Evolutionary conservation across 2,888 invertebrate genomes (phyloP).

Genomic region (Polydesmus complanatus): DNA sequence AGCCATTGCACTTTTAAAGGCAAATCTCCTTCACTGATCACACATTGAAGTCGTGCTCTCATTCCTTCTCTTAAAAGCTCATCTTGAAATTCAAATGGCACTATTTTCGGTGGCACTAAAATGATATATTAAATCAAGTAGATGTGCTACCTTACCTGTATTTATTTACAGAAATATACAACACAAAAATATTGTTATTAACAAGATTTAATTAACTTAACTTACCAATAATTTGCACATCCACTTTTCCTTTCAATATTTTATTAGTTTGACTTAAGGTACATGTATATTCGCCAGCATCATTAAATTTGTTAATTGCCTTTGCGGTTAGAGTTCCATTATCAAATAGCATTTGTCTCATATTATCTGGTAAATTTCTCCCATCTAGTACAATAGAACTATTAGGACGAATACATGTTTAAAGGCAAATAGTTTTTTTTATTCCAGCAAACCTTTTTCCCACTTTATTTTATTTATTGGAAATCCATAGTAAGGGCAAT

Average conservation of each 20-base stretch:
- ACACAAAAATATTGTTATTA: no score
- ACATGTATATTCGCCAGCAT: slow-evolving; percentile 88
- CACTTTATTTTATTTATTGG: slow-evolving; percentile 15
- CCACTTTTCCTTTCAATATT: slow-evolving; percentile 43
- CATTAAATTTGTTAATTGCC: slow-evolving; percentile 78
- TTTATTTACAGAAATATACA: no score
- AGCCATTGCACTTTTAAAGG: slow-evolving; percentile 67
- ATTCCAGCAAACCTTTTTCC: slow-evolving; percentile 19
- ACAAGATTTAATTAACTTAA: no score
- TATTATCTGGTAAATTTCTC: slow-evolving; percentile 76
- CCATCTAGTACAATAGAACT: slow-evolving; percentile 41
- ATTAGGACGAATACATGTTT: not conserved
- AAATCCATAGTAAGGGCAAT: slow-evolving; percentile 18
- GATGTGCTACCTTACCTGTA: no score
- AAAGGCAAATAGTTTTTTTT: not conserved
- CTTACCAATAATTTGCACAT: slow-evolving; percentile 96
- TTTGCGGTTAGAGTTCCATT: slow-evolving; percentile 88
- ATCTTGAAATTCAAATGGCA: slow-evolving; percentile 20
- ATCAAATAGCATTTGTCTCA: slow-evolving; percentile 83
- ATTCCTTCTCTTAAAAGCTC: no score
- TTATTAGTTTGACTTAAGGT: slow-evolving; percentile 83
- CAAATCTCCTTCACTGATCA: slow-evolving; percentile 64
- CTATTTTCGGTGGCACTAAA: slow-evolving; percentile 20
- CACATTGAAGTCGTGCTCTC: slow-evolving; percentile 63
- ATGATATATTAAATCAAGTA: no score